Evolutionary conservation across 2,797 vertebrate species (phyloP), one percentile per base, ranked within the genome.

Genomic region (Paratrypauchen microcephalus): DNA sequence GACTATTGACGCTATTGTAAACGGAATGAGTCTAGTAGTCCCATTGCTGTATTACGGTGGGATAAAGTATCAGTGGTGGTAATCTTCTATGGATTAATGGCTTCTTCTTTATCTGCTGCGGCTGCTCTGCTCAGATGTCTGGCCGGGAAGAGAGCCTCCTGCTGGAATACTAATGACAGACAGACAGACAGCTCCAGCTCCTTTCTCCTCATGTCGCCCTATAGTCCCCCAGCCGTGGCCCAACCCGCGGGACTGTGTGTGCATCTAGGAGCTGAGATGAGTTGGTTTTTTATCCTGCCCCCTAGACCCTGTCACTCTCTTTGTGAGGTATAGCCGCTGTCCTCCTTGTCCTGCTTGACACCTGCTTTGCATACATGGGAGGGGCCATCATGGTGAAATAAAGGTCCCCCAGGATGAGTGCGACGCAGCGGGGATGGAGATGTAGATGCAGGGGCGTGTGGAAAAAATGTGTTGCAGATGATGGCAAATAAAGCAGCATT

Each of bases 1-100:
- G 67, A 83, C 83, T 86, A 83, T 77, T 85, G 87, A 87, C 87
- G 83, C 84, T 72, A 90, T 91, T 91, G 92, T 93, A 92, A 92
- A 90, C 89, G 91, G 89, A 92, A 91, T 88, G 86, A 89, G 89
- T 86, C 91, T 93, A 94, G 19, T 52, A 18, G 95, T 95, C 95
- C 95, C 96, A 95, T 96, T 94, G 95, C 95, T 96, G 96, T 94
- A 96, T 96, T 95, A 92, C 92, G 94, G 92, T 89, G 93, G 96
- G 96, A 98, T 97, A 96, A 96, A 97, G 95, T 96, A 96, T 96
- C 95, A 93, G 94, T 94, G 94, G 93, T 95, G 95, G 95, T 97
- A 98, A 99, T 99, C 97, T 97, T 95, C 88, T 92, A 93, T 95
- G 96, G 96, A 99, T 99, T 98, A 99, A 98, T 96, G 94, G 96